Percentiles rank a stretch among this genome's conserved stretches.
phyloP scores from a whole-genome alignment of 2,797 vertebrate species.

The Mus caroli region DNA sequence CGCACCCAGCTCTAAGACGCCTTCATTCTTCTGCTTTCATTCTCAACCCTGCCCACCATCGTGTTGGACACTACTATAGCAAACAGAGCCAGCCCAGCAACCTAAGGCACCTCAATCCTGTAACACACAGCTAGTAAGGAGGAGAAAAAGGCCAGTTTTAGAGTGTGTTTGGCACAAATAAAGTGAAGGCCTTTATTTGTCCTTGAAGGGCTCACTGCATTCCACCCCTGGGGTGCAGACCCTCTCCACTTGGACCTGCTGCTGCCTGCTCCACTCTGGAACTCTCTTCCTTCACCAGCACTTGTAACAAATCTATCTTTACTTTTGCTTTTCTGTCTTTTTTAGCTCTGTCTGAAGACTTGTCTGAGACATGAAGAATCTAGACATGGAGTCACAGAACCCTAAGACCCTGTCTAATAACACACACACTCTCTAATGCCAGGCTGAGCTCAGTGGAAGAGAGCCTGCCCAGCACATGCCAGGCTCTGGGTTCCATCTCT shows the following conservation, averaged over 20 bases:
- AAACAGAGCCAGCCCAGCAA: background rate
- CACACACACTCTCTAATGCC: background rate
- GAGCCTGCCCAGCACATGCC: background rate
- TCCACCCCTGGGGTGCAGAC: background rate
- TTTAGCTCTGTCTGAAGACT: background rate
- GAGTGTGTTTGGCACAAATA: background rate
- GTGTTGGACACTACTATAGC: background rate
- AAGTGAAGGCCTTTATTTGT: background rate
- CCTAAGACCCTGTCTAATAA: background rate
- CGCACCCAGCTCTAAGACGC: background rate
- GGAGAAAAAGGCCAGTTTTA: background rate
- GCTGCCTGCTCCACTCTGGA: too few relatives aligned
- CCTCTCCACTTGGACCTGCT: background rate
- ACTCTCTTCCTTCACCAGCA: background rate
- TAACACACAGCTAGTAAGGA: background rate
- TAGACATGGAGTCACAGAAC: background rate
- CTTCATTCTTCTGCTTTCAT: background rate
- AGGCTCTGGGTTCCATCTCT: background rate
- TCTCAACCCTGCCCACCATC: background rate
- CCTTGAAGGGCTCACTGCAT: background rate
- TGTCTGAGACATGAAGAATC: background rate
- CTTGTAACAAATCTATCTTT: background rate
- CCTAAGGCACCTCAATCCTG: too few relatives aligned
- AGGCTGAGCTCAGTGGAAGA: background rate
- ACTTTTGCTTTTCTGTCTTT: background rate